Evolutionary conservation across 2,113 vertebrate genomes (phyloP).

Genomic region (Scartelaos histophorus): DNA sequence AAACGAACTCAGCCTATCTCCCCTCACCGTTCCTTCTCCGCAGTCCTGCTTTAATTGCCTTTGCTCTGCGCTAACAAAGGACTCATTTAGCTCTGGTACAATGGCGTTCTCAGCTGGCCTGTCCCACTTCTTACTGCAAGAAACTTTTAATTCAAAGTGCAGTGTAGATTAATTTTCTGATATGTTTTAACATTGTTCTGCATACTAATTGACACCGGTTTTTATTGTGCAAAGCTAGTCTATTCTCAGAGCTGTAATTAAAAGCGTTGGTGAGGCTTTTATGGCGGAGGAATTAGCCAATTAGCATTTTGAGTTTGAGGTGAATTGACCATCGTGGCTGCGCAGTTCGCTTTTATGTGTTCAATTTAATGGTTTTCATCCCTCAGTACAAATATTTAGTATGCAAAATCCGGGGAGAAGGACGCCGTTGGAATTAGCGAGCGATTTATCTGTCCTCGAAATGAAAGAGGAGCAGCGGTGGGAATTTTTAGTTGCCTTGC

Average conservation of each 20-base stretch:
- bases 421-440: conserved; percentile 29
- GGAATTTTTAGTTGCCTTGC: neutral
- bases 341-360: conserved; percentile 52
- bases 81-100: conserved; percentile 73
- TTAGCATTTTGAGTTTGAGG: conserved; percentile 68
- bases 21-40: conserved; percentile 18
- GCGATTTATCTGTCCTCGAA: conserved; percentile 36
- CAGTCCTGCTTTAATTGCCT: conserved; percentile 78
- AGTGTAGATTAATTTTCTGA: conserved; percentile 82
- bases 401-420: conserved; percentile 38
- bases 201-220: conserved; percentile 78
- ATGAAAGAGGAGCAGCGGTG: neutral
- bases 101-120: conserved; percentile 77
- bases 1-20: neutral
- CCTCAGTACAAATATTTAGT: conserved; percentile 53
- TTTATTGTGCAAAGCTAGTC: conserved; percentile 69
- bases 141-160: conserved; percentile 81
- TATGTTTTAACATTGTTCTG: conserved; percentile 78
- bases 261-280: conserved; percentile 65
- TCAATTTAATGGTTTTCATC: conserved; percentile 61
- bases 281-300: conserved; percentile 69
- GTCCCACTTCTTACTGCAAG: conserved; percentile 73
- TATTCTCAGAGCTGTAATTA: conserved; percentile 73
- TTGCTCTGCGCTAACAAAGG: conserved; percentile 71
- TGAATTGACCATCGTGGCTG: conserved; percentile 59